phyloP scores from a whole-genome alignment of 2,797 vertebrate genomes.

The Coendou prehensilis region DNA sequence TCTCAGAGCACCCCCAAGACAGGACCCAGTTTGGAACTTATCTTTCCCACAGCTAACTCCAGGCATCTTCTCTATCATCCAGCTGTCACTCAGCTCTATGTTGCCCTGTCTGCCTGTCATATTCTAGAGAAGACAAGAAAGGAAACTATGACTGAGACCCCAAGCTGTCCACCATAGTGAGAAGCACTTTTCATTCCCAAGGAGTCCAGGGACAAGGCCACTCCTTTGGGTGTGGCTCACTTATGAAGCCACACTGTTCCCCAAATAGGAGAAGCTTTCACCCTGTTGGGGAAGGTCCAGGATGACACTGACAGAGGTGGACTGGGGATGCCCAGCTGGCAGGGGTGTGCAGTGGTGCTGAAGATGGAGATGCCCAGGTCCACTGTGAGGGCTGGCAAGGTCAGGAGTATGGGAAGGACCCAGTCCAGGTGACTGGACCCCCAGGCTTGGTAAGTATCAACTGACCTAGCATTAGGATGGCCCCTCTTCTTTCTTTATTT shows the following conservation, averaged over 20 bases:
- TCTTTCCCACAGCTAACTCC: background rate
- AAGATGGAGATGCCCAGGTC: background rate
- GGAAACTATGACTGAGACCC: background rate
- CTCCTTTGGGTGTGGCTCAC: background rate
- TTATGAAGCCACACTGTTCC: background rate
- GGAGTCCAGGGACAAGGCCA: too few relatives aligned
- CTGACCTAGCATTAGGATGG: background rate
- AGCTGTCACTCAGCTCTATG: background rate
- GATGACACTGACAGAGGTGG: background rate
- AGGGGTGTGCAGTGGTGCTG: background rate
- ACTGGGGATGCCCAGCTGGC: background rate
- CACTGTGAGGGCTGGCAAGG: accelerated
- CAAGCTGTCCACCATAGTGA: background rate
- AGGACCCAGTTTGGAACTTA: background rate
- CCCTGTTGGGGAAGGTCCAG: background rate
- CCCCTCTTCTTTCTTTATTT: background rate
- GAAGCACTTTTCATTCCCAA: background rate
- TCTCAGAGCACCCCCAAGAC: background rate
- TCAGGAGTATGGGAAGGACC: background rate
- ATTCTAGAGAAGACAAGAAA: background rate
- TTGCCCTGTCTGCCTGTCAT: background rate
- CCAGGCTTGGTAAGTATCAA: background rate
- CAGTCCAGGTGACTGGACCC: background rate
- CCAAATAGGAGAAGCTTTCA: background rate
- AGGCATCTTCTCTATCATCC: background rate